Conservation (phyloP, 2,113 vertebrate species). For the Dasypus novemcinctus region DNA sequence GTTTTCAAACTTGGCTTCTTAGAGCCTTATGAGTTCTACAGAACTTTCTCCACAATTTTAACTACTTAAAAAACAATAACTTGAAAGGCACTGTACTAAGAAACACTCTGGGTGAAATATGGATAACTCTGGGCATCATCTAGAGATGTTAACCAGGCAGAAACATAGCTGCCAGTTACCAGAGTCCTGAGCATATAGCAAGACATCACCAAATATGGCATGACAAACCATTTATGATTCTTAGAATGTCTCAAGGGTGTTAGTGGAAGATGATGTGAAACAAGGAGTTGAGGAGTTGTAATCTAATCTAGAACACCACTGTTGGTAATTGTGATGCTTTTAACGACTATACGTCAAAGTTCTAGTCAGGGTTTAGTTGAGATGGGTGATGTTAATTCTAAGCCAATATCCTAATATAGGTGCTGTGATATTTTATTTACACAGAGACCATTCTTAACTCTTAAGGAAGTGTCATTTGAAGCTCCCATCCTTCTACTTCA, state of each 20-base stretch:
- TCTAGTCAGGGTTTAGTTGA: not conserved
- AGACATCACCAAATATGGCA: not conserved
- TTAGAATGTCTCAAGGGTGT: not conserved
- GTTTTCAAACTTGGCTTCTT: not conserved
- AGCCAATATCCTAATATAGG: not conserved
- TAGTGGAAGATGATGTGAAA: not conserved
- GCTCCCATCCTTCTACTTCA: not conserved
- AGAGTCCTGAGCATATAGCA: conserved; percentile 1
- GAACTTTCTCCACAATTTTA: not conserved
- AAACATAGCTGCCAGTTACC: not conserved
- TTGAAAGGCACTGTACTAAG: not conserved
- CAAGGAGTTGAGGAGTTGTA: not conserved
- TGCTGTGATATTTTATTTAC: not conserved
- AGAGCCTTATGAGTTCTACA: not conserved
- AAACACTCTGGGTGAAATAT: not conserved
- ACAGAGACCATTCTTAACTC: not conserved
- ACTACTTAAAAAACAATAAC: not conserved
- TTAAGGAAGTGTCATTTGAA: not conserved
- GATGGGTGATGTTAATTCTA: not conserved
- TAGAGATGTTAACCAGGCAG: not conserved
- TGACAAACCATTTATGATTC: not conserved
- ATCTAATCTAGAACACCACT: not conserved
- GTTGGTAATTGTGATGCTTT: not conserved
- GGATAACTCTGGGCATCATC: not conserved
- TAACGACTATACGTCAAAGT: not conserved